Base-by-base conservation (phyloP, 2,113 vertebrate genomes). In the Odontophorus gujanensis region DNA sequence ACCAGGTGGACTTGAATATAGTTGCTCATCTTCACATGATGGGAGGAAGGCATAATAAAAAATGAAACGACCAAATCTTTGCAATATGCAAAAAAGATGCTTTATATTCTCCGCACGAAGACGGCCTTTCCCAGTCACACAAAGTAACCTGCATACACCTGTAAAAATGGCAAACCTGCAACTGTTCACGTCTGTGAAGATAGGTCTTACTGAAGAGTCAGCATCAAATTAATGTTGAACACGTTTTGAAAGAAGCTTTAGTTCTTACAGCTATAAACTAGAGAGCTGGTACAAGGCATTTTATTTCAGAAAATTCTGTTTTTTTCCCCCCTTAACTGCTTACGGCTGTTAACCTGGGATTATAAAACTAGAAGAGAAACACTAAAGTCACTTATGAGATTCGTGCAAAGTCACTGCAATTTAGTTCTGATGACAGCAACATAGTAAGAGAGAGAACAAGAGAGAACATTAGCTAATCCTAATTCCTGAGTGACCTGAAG, bases 21-120 rank as follows among this genome's bases (percentile, higher is more conserved):
- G 96, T 95, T 90, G 97, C 40, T 98, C 97, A 62, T 98, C 98
- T 98, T 98, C 97, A 98, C 85, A 80, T 89, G 81, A 55, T 2
- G 73, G 51, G 92, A 87, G 96, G 96, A 97, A 97, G 95, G 95
- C 40, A 93, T 45, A 85, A 96, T 55, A 93, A 96, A 28, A 96
- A 97, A 89, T 88, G 80, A 69, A 81, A 87, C 71, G 32, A 78
- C 72, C 30, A 59, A 51, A 81, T 55, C 87, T 96, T 87, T 93
- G 75, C 74, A 90, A 90, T 45, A 88, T 34, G 36, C 25, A 78
- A 57, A 78, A 36, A 57, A 84, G 26, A 2, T 4, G 47, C 18
- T 18, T 58, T 58, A 17, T 5, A 9, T 20, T 66, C 36, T 77
- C 83, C 62, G 9, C 6, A 34, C 18, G 47, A 78, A 71, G 42